A percentile compares a stretch with the other conserved stretches of the same genome.
Evolutionary conservation across 92 coral and sea anemone genomes (phyloP).

Genomic region (Zoanthus sociatus): DNA sequence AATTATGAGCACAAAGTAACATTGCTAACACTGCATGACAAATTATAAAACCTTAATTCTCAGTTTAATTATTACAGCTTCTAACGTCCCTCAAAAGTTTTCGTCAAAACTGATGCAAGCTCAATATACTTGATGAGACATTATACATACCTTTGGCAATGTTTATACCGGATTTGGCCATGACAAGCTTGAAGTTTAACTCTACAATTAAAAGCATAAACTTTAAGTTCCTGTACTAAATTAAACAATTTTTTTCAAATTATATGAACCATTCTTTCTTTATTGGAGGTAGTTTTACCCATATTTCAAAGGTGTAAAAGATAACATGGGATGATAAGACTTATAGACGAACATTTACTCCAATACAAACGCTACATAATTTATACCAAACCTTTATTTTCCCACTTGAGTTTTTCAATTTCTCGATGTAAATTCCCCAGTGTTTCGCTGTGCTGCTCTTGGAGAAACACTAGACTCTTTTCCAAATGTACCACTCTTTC

Average conservation of each 20-base stretch:
- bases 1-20: not conserved
- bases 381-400: slow-evolving; percentile 92
- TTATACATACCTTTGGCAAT: slow-evolving; percentile 36
- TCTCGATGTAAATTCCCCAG: slow-evolving; percentile 84
- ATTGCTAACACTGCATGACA: not conserved
- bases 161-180: slow-evolving; percentile 78
- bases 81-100: not conserved
- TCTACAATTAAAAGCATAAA: slow-evolving; percentile 68
- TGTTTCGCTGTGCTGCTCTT: slow-evolving; percentile 86
- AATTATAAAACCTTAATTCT: not conserved
- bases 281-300: not conserved
- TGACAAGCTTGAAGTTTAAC: slow-evolving; percentile 93
- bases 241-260: not conserved
- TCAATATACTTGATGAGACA: slow-evolving; percentile 2
- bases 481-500: slow-evolving; percentile 78
- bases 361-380: slow-evolving; percentile 5
- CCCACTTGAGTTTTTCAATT: slow-evolving; percentile 89
- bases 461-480: slow-evolving; percentile 84
- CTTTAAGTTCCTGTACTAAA: not conserved
- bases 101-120: not conserved
- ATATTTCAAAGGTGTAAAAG: not conserved
- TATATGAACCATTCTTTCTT: not conserved
- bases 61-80: not conserved
- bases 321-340: not conserved
- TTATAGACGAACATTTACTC: not conserved